Conservation (phyloP, 2,113 vertebrate species). For the Odontesthes bonariensis region DNA sequence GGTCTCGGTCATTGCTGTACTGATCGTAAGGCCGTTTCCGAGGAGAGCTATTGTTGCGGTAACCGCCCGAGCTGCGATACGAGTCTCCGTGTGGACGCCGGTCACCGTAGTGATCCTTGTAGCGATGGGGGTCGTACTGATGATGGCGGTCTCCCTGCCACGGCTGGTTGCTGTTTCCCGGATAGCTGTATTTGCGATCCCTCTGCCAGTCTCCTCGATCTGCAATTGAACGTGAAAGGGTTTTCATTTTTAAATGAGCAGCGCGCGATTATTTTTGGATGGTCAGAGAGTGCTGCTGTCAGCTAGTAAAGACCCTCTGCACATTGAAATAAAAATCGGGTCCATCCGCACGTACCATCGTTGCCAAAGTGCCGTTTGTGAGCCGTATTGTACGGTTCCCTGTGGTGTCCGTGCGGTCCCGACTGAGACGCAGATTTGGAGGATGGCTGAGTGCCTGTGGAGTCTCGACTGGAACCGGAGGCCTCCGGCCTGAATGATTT, state of each 20-base stretch:
- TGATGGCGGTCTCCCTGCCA: constrained; percentile 96
- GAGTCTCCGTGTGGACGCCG: constrained; percentile 88
- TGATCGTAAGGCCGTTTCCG: constrained; percentile 93
- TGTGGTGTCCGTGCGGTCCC: constrained; percentile 89
- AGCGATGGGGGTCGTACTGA: constrained; percentile 91
- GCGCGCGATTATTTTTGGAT: no score
- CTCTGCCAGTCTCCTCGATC: constrained; percentile 96
- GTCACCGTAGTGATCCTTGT: constrained; percentile 95
- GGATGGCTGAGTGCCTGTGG: constrained; percentile 84
- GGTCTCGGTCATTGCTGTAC: constrained; percentile 94
- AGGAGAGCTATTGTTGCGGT: constrained; percentile 89
- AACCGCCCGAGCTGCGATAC: constrained; percentile 90
- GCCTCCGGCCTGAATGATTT: constrained; percentile 91
- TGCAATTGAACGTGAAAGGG: constrained; percentile 51
- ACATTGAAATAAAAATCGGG: background rate
- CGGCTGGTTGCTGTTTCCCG: constrained; percentile 85
- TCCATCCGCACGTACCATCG: constrained; percentile 82
- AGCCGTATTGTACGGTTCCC: constrained; percentile 87
- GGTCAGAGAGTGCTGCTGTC: background rate
- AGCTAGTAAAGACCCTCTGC: background rate
- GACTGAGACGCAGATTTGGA: constrained; percentile 84
- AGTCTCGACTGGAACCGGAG: constrained; percentile 91
- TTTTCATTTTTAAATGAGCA: background rate
- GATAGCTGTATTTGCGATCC: constrained; percentile 93
- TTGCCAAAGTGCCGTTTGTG: constrained; percentile 93